Percentiles rank a stretch among this genome's conserved stretches.
These are phyloP conservation scores for Trematomus loennbergii DNA, from an alignment of 2,113 vertebrate genomes.

Conservation along the genomic window DNA sequence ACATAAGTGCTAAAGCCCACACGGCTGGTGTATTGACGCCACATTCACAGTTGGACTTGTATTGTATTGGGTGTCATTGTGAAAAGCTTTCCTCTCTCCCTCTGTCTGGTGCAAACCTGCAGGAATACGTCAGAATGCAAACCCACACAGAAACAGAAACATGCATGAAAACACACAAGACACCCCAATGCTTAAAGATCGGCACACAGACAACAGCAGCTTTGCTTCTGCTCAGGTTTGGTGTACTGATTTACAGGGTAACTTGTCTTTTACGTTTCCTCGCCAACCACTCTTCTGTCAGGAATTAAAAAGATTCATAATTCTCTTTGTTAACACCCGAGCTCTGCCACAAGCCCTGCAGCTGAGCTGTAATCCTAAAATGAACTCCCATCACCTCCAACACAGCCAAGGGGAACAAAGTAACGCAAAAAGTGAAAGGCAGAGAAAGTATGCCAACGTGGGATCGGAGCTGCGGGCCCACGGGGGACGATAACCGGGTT, in stretches of 20 bases:
- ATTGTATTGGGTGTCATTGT: constrained; percentile 64
- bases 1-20: constrained; percentile 28
- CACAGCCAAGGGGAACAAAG: constrained; percentile 60
- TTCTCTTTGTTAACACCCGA: constrained; percentile 68
- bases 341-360: constrained; percentile 40
- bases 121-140: constrained; percentile 43
- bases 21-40: constrained; percentile 54
- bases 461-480: constrained; percentile 46
- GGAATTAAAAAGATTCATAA: constrained; percentile 64
- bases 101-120: constrained; percentile 49
- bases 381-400: constrained; percentile 80
- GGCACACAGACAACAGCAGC: background rate
- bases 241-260: constrained; percentile 39
- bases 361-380: constrained; percentile 66
- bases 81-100: constrained; percentile 59
- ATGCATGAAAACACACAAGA: background rate
- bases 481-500: constrained; percentile 53
- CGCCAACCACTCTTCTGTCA: constrained; percentile 28
- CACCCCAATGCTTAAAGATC: background rate
- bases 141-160: constrained; percentile 3
- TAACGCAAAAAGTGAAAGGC: constrained; percentile 42
- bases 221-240: constrained; percentile 26
- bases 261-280: constrained; percentile 24
- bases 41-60: constrained; percentile 61
- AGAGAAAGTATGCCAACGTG: constrained; percentile 65